Conservation (phyloP, 2,888 invertebrate genomes). For the Rhingia rostrata region DNA sequence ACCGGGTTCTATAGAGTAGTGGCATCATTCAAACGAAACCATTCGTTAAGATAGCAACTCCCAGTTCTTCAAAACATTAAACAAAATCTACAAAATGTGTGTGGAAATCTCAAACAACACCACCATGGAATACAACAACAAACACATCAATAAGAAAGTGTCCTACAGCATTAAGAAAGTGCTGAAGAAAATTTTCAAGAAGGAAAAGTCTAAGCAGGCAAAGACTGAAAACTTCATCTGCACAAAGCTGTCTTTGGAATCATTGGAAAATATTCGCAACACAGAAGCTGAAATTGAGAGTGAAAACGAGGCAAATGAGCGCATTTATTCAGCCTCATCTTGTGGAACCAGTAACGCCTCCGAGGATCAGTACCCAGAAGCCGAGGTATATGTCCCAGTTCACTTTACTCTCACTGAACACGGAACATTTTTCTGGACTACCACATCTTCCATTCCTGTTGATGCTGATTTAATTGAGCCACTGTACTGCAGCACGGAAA, state of each 20-base stretch:
- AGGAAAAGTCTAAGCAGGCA: no score
- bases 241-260: constrained; percentile 77
- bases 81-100: no score
- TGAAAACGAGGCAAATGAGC: constrained; percentile 75
- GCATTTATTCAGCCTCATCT: constrained; percentile 76
- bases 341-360: constrained; percentile 70
- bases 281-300: constrained; percentile 78
- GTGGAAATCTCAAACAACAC: no score
- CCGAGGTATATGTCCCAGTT: constrained; percentile 84
- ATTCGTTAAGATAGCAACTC: no score
- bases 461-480: constrained; percentile 81
- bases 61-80: no score
- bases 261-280: constrained; percentile 80
- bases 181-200: constrained; percentile 17
- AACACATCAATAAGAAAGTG: no score
- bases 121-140: no score
- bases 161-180: constrained; percentile 51
- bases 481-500: constrained; percentile 80
- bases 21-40: no score
- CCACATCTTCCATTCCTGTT: constrained; percentile 83
- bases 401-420: constrained; percentile 91
- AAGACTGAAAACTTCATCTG: not conserved
- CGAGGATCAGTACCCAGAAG: constrained; percentile 80
- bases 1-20: no score
- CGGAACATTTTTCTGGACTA: constrained; percentile 93